Conservation (phyloP, 2,113 vertebrate genomes). For the Ameiurus melas region DNA sequence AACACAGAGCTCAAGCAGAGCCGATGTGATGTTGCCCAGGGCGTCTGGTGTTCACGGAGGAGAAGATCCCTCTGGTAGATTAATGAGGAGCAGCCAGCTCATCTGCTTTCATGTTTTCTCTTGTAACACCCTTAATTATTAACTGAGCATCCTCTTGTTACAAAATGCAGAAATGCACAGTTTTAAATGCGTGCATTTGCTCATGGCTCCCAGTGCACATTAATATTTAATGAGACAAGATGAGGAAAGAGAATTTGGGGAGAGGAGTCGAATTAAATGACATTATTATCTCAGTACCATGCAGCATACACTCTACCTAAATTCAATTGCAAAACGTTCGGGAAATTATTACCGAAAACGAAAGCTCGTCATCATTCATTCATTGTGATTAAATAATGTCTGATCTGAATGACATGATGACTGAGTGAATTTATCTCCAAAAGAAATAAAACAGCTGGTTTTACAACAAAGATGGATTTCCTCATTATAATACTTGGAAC, state of each 20-base stretch:
- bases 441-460: not conserved
- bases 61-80: slow-evolving; percentile 33
- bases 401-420: not conserved
- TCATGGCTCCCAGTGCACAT: slow-evolving; percentile 3
- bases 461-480: not conserved
- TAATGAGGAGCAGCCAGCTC: slow-evolving; percentile 39
- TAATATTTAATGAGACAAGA: slow-evolving; percentile 43
- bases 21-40: not conserved
- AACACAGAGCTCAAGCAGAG: not conserved
- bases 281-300: not conserved
- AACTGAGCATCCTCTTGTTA: slow-evolving; percentile 19
- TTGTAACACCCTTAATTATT: slow-evolving; percentile 44
- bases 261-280: slow-evolving; percentile 3
- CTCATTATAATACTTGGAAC: slow-evolving; percentile 9
- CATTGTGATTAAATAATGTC: not conserved
- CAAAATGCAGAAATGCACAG: slow-evolving; percentile 26
- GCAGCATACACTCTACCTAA: not conserved
- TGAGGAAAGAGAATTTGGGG: not conserved
- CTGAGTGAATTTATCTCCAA: not conserved
- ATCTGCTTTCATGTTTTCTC: slow-evolving; percentile 42
- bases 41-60: slow-evolving; percentile 33
- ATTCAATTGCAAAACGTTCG: not conserved
- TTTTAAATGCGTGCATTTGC: slow-evolving; percentile 36
- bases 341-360: not conserved
- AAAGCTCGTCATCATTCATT: not conserved